phyloP scores from a whole-genome alignment of 2,888 invertebrate species.

The Bimastos eiseni region DNA sequence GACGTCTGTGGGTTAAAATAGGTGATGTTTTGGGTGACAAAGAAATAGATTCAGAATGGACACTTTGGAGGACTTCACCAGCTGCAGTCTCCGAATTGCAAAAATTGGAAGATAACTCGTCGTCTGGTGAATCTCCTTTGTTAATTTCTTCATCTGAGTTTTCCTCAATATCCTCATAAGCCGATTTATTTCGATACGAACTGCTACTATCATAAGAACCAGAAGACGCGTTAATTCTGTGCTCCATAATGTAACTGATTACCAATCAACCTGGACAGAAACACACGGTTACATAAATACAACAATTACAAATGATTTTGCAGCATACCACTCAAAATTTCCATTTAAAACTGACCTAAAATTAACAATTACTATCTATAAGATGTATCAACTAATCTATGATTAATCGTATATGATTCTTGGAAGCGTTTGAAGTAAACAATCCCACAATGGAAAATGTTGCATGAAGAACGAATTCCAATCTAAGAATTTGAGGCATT shows the following conservation, averaged over 20 bases:
- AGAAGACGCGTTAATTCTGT: background rate
- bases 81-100: background rate
- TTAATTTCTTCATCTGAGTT: background rate
- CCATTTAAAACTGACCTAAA: background rate
- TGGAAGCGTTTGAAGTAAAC: background rate
- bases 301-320: background rate
- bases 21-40: background rate
- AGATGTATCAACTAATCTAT: background rate
- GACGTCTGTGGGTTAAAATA: background rate
- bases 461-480: background rate
- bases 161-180: background rate
- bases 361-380: background rate
- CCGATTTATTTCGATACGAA: background rate
- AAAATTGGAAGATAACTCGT: background rate
- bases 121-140: background rate
- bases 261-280: background rate
- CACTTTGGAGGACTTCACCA: background rate
- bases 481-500: constrained; percentile 10
- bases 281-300: background rate
- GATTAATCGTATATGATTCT: no score
- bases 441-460: background rate
- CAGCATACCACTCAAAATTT: background rate
- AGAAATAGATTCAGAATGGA: background rate
- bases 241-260: background rate
- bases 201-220: background rate